Conservation (phyloP, 1,140 invertebrate genomes). For the Antheraea mylitta region DNA sequence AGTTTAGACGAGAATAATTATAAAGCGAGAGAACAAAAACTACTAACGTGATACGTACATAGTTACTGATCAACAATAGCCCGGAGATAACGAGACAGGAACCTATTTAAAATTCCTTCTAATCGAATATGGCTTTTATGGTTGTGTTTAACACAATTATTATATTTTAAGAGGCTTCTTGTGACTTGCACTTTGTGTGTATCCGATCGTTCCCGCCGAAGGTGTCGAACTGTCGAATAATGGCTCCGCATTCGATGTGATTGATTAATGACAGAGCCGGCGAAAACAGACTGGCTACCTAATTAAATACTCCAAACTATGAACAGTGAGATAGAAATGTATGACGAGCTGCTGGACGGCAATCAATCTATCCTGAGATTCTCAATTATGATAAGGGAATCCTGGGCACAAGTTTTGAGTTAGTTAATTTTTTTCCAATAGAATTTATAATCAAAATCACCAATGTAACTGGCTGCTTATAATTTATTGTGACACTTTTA, state of each 20-base stretch:
- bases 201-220: constrained; percentile 45
- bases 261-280: constrained; percentile 76
- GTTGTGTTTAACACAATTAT: constrained; percentile 79
- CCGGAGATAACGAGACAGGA: constrained; percentile 71
- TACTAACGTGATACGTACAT: constrained; percentile 52
- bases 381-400: neutral
- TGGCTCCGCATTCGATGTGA: constrained; percentile 62
- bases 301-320: constrained; percentile 63
- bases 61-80: constrained; percentile 61
- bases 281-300: constrained; percentile 72
- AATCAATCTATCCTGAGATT: constrained; percentile 6
- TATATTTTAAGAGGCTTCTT: constrained; percentile 78
- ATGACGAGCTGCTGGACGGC: constrained; percentile 7
- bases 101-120: constrained; percentile 73
- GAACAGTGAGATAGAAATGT: constrained; percentile 3
- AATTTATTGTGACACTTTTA: neutral
- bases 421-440: neutral
- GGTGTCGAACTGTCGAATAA: constrained; percentile 76
- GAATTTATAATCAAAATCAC: constrained; percentile 5
- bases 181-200: constrained; percentile 74
- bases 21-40: constrained; percentile 63
- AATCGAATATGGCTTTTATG: constrained; percentile 78
- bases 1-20: constrained; percentile 39
- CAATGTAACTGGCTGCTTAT: neutral
- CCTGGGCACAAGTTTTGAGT: neutral